A percentile compares a stretch with the other conserved stretches of the same genome.
phyloP scores from a whole-genome alignment of 2,888 invertebrate genomes.

The Eupelmus urozonus region DNA sequence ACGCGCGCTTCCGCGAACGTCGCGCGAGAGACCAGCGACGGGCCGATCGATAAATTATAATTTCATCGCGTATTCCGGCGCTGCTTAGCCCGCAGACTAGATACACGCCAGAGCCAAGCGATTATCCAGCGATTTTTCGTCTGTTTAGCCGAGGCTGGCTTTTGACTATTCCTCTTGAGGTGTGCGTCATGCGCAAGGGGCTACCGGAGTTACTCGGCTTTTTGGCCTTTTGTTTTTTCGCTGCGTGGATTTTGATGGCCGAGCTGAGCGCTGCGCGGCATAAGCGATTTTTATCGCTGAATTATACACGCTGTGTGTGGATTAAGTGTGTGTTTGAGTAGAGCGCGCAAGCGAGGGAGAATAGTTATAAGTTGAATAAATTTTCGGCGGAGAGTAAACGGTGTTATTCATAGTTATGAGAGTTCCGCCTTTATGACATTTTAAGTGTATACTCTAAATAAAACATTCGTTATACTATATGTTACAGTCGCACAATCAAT shows the following conservation, averaged over 20 bases:
- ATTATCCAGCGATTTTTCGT: background rate
- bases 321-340: no score
- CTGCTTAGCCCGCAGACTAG: conserved; percentile 52
- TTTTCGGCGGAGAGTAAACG: no score
- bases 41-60: conserved; percentile 76
- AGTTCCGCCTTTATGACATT: no score
- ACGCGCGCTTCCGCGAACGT: conserved; percentile 73
- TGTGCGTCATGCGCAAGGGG: background rate
- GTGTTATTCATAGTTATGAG: no score
- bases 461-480: no score
- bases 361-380: no score
- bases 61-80: conserved; percentile 68
- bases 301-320: background rate
- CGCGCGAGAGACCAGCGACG: conserved; percentile 65
- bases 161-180: conserved; percentile 7
- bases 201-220: conserved; percentile 19
- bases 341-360: no score
- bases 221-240: background rate
- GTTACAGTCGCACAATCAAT: no score
- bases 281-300: background rate
- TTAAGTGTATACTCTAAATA: no score
- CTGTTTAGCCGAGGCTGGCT: background rate
- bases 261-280: no score
- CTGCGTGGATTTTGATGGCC: background rate
- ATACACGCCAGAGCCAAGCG: conserved; percentile 20